phyloP scores from a whole-genome alignment of 2,888 invertebrate genomes.

The Cryptus armator region DNA sequence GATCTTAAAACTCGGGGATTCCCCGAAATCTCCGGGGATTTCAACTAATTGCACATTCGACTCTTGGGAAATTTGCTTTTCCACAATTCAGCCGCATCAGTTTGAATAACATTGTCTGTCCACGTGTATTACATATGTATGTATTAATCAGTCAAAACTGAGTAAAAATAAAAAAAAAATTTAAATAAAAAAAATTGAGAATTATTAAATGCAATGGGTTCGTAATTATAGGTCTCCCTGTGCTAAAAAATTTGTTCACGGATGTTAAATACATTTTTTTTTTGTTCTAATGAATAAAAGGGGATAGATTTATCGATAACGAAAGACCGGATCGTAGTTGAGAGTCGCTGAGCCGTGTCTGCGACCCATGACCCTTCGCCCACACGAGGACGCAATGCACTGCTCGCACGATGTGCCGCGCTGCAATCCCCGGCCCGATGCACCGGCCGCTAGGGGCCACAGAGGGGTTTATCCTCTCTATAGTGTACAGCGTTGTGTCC shows the following conservation, averaged over 20 bases:
- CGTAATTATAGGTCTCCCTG: neutral
- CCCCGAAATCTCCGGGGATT: slow-evolving; percentile 9
- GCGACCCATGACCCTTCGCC: slow-evolving; percentile 84
- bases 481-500: slow-evolving; percentile 33
- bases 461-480: slow-evolving; percentile 61
- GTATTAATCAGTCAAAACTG: neutral
- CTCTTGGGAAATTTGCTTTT: slow-evolving; percentile 8
- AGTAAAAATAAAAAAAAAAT: neutral
- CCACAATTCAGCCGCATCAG: neutral
- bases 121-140: neutral
- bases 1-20: slow-evolving; percentile 62
- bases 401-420: slow-evolving; percentile 69
- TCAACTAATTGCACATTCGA: slow-evolving; percentile 10
- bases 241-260: neutral
- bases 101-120: neutral
- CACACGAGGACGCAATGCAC: slow-evolving; percentile 83
- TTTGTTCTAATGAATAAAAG: neutral
- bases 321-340: slow-evolving; percentile 70
- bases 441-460: slow-evolving; percentile 71
- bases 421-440: slow-evolving; percentile 63
- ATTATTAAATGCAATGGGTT: neutral
- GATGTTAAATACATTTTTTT: neutral
- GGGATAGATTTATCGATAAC: slow-evolving; percentile 2
- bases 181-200: neutral
- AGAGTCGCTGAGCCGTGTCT: slow-evolving; percentile 82